These are phyloP conservation scores for Dicyrtoma fusca DNA, from an alignment of 2,888 invertebrate species.

Conservation along the genomic window DNA sequence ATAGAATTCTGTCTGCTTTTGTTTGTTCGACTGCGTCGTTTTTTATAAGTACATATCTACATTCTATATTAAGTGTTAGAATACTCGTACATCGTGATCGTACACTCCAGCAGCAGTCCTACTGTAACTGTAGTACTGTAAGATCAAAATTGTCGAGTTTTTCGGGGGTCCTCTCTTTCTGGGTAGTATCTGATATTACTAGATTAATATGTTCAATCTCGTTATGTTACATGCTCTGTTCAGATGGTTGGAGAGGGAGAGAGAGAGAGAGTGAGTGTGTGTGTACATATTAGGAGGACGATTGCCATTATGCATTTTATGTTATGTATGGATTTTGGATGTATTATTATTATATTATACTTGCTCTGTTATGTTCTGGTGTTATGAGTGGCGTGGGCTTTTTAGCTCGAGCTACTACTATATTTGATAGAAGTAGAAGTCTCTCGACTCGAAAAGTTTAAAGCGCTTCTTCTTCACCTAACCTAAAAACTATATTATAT, in stretches of 20 bases:
- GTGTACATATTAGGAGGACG: not conserved
- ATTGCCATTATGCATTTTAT: not conserved
- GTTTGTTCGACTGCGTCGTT: constrained; percentile 33
- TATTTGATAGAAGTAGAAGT: no score
- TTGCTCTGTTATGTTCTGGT: not conserved
- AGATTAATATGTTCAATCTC: constrained; percentile 1
- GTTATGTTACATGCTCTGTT: not conserved
- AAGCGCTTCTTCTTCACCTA: not conserved
- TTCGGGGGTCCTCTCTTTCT: not conserved
- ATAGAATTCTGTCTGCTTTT: constrained; percentile 27
- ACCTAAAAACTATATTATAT: constrained; percentile 1
- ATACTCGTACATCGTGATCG: no score
- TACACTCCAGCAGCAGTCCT: not conserved
- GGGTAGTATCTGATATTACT: not conserved
- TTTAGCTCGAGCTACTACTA: not conserved
- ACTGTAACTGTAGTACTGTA: no score
- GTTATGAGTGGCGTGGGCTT: constrained; percentile 18
- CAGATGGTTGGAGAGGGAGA: no score
- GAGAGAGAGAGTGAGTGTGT: not conserved
- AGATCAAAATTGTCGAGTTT: no score
- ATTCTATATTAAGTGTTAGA: not conserved
- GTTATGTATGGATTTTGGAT: constrained; percentile 6
- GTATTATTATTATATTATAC: constrained; percentile 1
- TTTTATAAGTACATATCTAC: constrained; percentile 22
- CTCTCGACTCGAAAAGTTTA: not conserved